Conservation (phyloP, 2,888 invertebrate species). For the Andrena chrysosceles region DNA sequence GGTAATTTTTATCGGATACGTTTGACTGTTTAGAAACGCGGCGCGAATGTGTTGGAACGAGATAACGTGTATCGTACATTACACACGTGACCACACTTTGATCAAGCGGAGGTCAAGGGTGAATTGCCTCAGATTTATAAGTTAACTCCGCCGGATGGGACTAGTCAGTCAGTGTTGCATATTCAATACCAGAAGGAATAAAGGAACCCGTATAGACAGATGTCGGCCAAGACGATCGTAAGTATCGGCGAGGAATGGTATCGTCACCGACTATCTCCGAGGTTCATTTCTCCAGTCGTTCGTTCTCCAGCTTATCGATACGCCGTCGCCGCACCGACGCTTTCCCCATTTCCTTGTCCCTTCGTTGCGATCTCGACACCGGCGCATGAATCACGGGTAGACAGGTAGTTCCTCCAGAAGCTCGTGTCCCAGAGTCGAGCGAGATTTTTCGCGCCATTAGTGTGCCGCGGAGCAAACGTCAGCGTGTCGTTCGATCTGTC, state of each 20-base stretch:
- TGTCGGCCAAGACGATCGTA: slow-evolving; percentile 65
- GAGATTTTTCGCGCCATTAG: no score
- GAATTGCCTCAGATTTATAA: slow-evolving; percentile 81
- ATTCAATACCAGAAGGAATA: slow-evolving; percentile 51
- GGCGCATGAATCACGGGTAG: no score
- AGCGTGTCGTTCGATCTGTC: no score
- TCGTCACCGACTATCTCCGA: not conserved
- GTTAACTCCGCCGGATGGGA: slow-evolving; percentile 71
- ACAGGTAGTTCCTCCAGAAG: no score
- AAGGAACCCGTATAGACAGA: slow-evolving; percentile 34
- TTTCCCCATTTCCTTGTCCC: not conserved
- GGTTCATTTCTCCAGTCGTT: not conserved
- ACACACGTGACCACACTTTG: slow-evolving; percentile 59
- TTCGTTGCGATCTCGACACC: not conserved
- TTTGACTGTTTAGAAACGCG: slow-evolving; percentile 42
- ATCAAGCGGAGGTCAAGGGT: slow-evolving; percentile 79
- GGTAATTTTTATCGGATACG: slow-evolving; percentile 10
- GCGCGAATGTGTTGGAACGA: slow-evolving; percentile 42
- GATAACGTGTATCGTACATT: slow-evolving; percentile 58
- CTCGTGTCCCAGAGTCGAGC: no score
- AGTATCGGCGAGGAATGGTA: slow-evolving; percentile 46
- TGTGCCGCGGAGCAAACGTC: no score
- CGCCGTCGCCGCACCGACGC: not conserved
- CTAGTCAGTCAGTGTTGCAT: slow-evolving; percentile 75
- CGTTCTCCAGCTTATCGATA: not conserved